Evolutionary conservation across 2,797 vertebrate species (phyloP), one percentile per base, ranked within the genome.

Genomic region (Muraenolepis orangiensis): DNA sequence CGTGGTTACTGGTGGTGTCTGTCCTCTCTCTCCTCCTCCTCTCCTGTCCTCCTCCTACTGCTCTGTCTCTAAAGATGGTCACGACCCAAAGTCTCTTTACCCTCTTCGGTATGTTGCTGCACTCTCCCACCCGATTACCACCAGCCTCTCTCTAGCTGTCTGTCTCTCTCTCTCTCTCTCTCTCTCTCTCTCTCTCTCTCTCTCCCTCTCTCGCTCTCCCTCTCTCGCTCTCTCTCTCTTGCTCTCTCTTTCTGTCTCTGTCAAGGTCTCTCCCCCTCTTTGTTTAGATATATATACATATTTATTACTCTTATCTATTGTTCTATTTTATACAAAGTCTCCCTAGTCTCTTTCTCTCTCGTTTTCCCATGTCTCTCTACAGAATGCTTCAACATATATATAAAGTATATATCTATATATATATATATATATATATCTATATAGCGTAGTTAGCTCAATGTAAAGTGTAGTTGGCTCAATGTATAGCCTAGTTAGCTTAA

Each of bases 11-110:
- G 96, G 95, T 95, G 97, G 96, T 98, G 95, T 90, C 91, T 97
- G 95, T 92, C 91, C 89, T 90, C 89, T 95, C 96, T 88, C 94
- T 96, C 95, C 96, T 96, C 91, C 88, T 91, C 95, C 97, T 96
- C 96, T 96, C 95, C 91, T 68, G 31, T 70, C 85, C 95, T 97
- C 86, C 96, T 97, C 95, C 91, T 91, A 95, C 71, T 95, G 95
- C 95, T 96, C 95, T 96, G 95, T 95, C 95, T 96, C 95, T 96
- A 96, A 96, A 96, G 95, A 96, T 96, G 96, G 95, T 96, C 95
- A 95, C 95, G 95, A 95, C 95, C 94, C 95, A 96, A 95, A 96
- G 95, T 96, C 95, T 96, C 94, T 96, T 96, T 96, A 96, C 95
- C 95, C 95, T 96, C 95, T 96, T 96, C 95, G 95, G 95, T 96